A percentile compares a stretch with the other conserved stretches of the same genome.
Conservation (phyloP, 30 jellyfish, hydroid and myxozoan genomes). For the Pelagia noctiluca region DNA sequence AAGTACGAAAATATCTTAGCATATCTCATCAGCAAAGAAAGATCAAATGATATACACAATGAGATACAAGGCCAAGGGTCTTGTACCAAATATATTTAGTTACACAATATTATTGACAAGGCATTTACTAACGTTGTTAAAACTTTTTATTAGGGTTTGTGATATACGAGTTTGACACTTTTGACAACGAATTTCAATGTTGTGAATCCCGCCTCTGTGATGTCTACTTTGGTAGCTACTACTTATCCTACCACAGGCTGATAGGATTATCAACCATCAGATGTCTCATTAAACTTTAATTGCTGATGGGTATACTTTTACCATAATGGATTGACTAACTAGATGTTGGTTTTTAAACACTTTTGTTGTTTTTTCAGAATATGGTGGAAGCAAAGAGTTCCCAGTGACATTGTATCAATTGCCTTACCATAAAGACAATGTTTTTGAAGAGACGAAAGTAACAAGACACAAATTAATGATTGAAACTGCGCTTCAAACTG, state of each 20-base stretch:
- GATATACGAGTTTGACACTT: no score
- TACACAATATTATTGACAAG: no score
- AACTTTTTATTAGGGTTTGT: no score
- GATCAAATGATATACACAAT: no score
- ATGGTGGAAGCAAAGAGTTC: slow-evolving; percentile 65
- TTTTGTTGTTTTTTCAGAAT: slow-evolving; percentile 6
- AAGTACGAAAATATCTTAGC: no score
- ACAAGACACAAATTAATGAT: slow-evolving; percentile 61
- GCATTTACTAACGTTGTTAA: no score
- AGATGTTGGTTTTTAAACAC: neutral
- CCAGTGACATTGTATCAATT: slow-evolving; percentile 60
- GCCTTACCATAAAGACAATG: slow-evolving; percentile 18
- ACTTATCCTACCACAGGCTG: neutral
- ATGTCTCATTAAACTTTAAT: neutral
- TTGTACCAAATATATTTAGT: no score
- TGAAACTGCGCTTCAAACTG: slow-evolving; percentile 53
- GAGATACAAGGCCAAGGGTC: no score
- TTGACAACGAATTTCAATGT: neutral
- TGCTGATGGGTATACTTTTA: neutral
- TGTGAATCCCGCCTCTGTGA: neutral
- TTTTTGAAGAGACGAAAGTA: neutral
- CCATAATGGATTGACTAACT: neutral
- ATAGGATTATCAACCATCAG: neutral
- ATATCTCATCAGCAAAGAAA: no score
- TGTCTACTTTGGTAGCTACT: neutral